Base-by-base conservation (phyloP, 2,113 vertebrate species). In the Lepus europaeus region DNA sequence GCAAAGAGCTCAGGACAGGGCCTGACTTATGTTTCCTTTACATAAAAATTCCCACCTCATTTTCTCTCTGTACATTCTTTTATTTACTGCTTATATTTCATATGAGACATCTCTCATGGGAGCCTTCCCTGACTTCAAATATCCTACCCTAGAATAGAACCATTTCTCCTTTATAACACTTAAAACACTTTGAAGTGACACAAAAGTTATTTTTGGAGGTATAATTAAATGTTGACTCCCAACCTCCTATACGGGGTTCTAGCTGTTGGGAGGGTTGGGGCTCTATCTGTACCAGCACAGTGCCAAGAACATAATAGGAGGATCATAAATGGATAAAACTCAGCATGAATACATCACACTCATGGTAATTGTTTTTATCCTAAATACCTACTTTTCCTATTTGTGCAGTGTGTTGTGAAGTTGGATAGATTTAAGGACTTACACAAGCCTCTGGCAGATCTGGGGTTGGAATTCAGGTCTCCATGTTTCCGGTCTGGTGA, bases 31-130 rank as follows among this genome's bases (percentile, higher is more conserved):
- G 36, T 16, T 63, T 23, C 39, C 5, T 94, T 80, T 76, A 23
- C 45, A 89, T 90, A 66, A 91, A 89, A 93, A 93, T 74, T 66
- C 31, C 45, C 27, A 49, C 59, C 61, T 86, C 51, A 51, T 82
- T 88, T 95, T 83, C 22, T 74, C 59, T 88, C 69, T 85, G 20
- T 77, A 45, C 13, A 22, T 86, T 86, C 33, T 80, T 14, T 80
- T 51, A 6, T 49, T 59, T 69, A 17, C 1, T 69, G 9, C n/a
- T 89, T 23, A 22, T 72, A 56, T 33, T 51, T n/a, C 29, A 29
- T 31, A 39, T 49, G 23, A 85, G 39, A 53, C 73, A 72, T 77
- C 17, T 72, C 13, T 91, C 13, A 9, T 49, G 16, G 29, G 68
- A 45, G 45, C 8, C 69, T 61, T 80, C 63, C 27, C 19, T 27